Evolutionary conservation across 1,140 invertebrate genomes (phyloP).

Genomic region (Scylla paramamosain): DNA sequence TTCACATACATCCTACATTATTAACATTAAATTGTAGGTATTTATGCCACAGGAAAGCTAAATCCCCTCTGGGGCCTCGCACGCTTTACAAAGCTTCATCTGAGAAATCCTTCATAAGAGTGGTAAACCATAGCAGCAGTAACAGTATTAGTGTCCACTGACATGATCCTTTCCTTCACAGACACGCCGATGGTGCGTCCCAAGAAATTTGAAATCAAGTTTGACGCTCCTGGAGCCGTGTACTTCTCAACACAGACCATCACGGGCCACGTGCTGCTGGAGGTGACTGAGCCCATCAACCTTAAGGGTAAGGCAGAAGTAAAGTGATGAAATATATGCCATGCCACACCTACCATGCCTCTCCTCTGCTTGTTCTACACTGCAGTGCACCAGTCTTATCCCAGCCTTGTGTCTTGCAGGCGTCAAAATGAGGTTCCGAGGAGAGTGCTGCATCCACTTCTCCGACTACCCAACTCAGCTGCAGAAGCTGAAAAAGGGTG

Average conservation of each 20-base stretch:
- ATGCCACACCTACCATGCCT: background rate
- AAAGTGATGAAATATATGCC: background rate
- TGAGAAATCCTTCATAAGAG: no score
- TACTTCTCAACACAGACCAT: conserved; percentile 69
- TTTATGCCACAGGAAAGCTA: no score
- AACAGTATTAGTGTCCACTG: background rate
- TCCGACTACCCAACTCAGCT: conserved; percentile 61
- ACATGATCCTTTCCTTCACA: background rate
- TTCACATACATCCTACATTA: no score
- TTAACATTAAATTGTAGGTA: no score
- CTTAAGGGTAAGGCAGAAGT: conserved; percentile 51
- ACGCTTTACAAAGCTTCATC: no score
- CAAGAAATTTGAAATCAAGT: conserved; percentile 49
- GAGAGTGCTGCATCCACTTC: conserved; percentile 75
- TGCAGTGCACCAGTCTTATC: background rate
- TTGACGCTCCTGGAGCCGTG: conserved; percentile 56
- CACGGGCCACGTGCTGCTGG: conserved; percentile 61
- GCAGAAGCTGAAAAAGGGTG: conserved; percentile 39
- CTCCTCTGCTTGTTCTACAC: background rate
- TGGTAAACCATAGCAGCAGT: background rate
- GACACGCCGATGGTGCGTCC: conserved; percentile 63
- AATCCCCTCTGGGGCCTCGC: no score
- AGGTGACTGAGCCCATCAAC: conserved; percentile 53
- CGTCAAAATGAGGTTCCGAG: conserved; percentile 75
- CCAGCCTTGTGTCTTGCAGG: conserved; percentile 34